Conservation (phyloP, 2,888 invertebrate species). For the Acronicta alni region DNA sequence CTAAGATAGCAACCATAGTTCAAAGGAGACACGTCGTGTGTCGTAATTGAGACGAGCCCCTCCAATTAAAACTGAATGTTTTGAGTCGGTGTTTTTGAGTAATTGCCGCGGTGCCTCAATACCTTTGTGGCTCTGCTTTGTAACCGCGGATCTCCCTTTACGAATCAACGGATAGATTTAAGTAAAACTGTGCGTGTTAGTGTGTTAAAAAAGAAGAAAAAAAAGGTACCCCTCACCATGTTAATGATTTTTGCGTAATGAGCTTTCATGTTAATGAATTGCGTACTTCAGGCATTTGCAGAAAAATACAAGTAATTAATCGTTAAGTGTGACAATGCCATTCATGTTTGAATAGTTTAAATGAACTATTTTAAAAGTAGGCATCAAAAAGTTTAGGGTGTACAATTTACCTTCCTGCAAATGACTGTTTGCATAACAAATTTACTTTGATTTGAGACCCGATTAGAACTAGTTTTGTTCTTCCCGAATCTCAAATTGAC, state of each 20-base stretch:
- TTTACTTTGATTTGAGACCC: not conserved
- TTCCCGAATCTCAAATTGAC: not conserved
- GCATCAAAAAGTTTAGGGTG: too few relatives aligned
- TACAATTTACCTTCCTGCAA: not conserved
- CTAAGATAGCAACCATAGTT: constrained; percentile 80
- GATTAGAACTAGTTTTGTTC: not conserved
- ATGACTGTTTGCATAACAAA: not conserved
- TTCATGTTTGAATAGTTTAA: not conserved
- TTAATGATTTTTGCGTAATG: constrained; percentile 48
- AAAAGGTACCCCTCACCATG: constrained; percentile 58
- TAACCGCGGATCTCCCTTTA: constrained; percentile 61
- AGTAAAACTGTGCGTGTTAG: constrained; percentile 63
- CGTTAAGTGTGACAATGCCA: not conserved
- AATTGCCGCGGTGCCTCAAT: constrained; percentile 73
- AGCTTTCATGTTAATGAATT: constrained; percentile 36
- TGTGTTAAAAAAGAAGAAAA: constrained; percentile 62
- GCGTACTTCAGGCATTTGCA: constrained; percentile 4
- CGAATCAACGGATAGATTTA: constrained; percentile 62
- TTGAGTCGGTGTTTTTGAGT: constrained; percentile 75
- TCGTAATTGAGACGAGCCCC: constrained; percentile 79
- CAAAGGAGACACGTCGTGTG: constrained; percentile 80
- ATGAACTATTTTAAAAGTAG: too few relatives aligned
- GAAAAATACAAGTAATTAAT: too few relatives aligned
- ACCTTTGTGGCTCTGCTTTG: constrained; percentile 54
- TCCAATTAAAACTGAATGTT: constrained; percentile 86